These are phyloP conservation scores for Gonatopus flavifemur DNA, from an alignment of 1,140 invertebrate species.

Conservation along the genomic window DNA sequence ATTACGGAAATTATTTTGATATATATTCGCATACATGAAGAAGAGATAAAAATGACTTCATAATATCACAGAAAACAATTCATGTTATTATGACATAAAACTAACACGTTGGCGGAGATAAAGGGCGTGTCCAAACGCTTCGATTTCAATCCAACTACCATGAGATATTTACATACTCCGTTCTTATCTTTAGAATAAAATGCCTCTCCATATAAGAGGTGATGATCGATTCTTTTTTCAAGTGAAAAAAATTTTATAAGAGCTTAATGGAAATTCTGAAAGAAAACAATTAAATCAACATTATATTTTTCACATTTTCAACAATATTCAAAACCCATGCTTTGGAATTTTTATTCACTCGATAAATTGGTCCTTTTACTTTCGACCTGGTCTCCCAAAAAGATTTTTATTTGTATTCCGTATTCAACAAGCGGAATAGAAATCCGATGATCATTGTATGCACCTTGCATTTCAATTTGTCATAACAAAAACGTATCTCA, in stretches of 20 bases:
- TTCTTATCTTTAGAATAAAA: too few relatives aligned
- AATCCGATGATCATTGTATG: conserved; percentile 24
- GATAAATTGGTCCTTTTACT: neutral
- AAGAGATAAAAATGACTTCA: too few relatives aligned
- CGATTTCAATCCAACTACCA: too few relatives aligned
- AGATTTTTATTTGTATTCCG: conserved; percentile 30
- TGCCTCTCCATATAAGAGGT: too few relatives aligned
- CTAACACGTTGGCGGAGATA: too few relatives aligned
- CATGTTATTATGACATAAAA: too few relatives aligned
- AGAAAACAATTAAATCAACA: neutral
- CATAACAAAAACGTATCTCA: neutral
- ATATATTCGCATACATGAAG: too few relatives aligned
- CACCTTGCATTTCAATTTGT: conserved; percentile 37
- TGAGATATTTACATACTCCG: too few relatives aligned
- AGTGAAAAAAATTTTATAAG: neutral
- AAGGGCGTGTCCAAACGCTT: too few relatives aligned
- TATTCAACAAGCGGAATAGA: conserved; percentile 21
- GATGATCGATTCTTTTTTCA: neutral
- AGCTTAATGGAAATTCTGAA: conserved; percentile 5
- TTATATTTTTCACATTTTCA: neutral
- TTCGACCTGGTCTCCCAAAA: neutral
- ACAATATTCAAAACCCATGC: conserved; percentile 1
- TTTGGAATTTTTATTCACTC: neutral
- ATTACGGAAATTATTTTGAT: too few relatives aligned
- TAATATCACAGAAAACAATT: too few relatives aligned